Evolutionary conservation across 2,888 invertebrate genomes (phyloP), one percentile per base, ranked within the genome.

Genomic region (Dolomedes plantarius): DNA sequence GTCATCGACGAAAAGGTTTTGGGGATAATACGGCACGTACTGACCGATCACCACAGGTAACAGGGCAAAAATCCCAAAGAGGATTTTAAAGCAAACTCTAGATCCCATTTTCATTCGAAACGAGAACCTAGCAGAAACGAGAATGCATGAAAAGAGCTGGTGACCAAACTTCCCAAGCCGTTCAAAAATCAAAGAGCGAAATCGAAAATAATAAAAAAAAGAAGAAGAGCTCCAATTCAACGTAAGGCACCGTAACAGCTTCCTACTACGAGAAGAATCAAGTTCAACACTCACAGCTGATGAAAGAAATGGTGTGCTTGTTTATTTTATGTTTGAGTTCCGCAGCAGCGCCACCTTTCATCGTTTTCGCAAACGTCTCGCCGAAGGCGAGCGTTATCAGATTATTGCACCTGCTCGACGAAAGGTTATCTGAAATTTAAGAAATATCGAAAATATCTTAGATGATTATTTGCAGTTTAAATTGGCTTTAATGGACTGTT

Each of bases 281-380:
- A 56, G 56, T 56, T 56, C 13, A 16, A 46, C 46, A 3, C 19
- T 16, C 56, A n/a, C n/a, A 67, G 67, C 31, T 67, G 67, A 32
- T 67, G 67, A 67, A 65, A 65, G 31, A 71, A 41, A n/a, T 39
- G 68, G 73, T 67, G 32, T 72, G 74, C 50, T 74, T 23, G 50
- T 80, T 80, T 68, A 36, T 80, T 80, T 68, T 67, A 67, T 73
- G 56, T 73, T 74, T 27, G 36, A 67, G 80, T 46, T 31, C 19
- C 9, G 29, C 50, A 80, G 74, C 80, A 80, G 74, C 80, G 80
- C 80, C 80, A 80, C 67, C 80, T 80, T 23, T 56, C 5, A 23
- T 6, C 23, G 23, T 23, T 23, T 23, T 23, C 11, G 3, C 11
- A 19, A 56, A 56, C 23, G 56, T n/a, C 56, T 2, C 2, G n/a